Evolutionary conservation across 2,113 vertebrate genomes (phyloP), one percentile per base, ranked within the genome.

Genomic region (Lagopus muta): DNA sequence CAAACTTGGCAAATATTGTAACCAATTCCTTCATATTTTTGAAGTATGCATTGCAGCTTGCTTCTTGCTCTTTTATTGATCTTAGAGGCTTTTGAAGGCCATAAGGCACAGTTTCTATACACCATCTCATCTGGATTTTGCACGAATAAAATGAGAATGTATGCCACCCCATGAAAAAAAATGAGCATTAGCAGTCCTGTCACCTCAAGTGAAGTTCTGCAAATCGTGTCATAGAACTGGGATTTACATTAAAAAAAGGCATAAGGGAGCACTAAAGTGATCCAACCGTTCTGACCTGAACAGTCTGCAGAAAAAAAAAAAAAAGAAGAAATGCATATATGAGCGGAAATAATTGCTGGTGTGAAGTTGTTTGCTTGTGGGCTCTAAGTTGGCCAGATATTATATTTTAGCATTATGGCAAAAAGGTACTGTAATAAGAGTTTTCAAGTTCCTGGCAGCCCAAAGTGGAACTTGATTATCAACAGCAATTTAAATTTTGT

Each of bases 401-500:
- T 22, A 22, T 76, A 79, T 43, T 86, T 89, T 34, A 81, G 12
- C 13, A 11, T 40, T 61, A 79, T 16, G n/a, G 67, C 38, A 74
- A 80, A 85, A 88, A 77, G 24, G 24, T 60, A 15, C 8, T 82
- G 7, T 73, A 85, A 77, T 1, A 1, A 67, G n/a, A 80, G 27
- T 34, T 86, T 54, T 86, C 21, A 77, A 70, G 8, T 77, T 82
- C 45, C 67, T 91, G 92, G 88, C 72, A 88, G 30, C 5, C 10
- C n/a, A 83, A 55, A 74, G 38, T 71, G 17, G 42, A 90, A 62
- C 50, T 83, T 66, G 72, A 82, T 91, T 88, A 80, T 60, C 67
- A 93, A 80, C 75, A 92, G 32, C 71, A 82, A 58, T 80, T 52
- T 79, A 24, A 86, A 67, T 81, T 67, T 83, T 84, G 28, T 57